A percentile compares a stretch with the other conserved stretches of the same genome.
Evolutionary conservation across 2,113 vertebrate genomes (phyloP).

Genomic region (Phoenicopterus ruber): DNA sequence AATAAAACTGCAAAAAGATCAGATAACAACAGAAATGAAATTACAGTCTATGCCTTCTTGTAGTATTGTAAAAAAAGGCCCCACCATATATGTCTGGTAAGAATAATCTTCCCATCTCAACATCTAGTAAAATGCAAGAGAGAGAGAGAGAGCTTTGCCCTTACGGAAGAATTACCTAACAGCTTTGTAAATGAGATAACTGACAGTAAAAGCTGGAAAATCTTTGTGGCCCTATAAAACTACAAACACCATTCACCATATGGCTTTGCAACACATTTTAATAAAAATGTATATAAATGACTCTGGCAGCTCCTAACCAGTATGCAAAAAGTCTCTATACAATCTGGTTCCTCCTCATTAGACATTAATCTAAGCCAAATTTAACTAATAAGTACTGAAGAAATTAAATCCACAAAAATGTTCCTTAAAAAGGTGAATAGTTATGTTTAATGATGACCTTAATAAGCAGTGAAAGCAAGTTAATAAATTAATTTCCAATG

Average conservation of each 20-base stretch:
- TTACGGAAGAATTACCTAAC: neutral
- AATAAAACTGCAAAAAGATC: neutral
- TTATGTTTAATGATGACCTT: neutral
- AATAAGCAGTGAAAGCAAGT: neutral
- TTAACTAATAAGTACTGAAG: neutral
- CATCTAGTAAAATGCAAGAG: neutral
- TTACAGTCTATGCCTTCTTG: neutral
- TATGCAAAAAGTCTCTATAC: neutral
- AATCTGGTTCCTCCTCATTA: neutral
- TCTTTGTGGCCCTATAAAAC: neutral
- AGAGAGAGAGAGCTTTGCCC: neutral
- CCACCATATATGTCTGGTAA: neutral
- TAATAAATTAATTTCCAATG: neutral
- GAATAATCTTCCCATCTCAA: neutral
- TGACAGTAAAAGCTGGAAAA: neutral
- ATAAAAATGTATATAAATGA: conserved; percentile 11
- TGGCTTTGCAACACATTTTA: neutral
- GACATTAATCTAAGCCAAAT: neutral
- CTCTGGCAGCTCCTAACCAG: neutral
- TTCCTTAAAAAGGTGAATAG: neutral
- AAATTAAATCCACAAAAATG: neutral
- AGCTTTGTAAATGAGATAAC: neutral
- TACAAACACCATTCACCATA: neutral
- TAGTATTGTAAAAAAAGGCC: neutral
- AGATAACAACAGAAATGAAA: neutral